These are phyloP conservation scores for Apeira syringaria DNA, from an alignment of 2,888 invertebrate species.

Conservation along the genomic window DNA sequence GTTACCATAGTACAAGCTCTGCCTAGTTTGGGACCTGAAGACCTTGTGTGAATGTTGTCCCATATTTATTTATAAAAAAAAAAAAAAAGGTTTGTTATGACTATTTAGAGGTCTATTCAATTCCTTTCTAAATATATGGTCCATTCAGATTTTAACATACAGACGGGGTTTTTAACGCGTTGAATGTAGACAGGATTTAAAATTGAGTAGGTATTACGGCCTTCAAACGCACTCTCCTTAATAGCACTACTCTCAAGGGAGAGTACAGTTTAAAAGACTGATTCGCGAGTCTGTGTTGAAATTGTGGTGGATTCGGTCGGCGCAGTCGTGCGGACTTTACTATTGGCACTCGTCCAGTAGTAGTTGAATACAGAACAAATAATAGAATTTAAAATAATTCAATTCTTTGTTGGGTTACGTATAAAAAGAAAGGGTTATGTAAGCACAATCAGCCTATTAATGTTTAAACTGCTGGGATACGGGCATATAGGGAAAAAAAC, in stretches of 20 bases:
- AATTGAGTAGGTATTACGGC: conserved; percentile 18
- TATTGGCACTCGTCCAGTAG: conserved; percentile 25
- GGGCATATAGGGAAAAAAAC: too few species aligned
- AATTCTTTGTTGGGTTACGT: conserved; percentile 23
- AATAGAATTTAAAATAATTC: conserved; percentile 16
- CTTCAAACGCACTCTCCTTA: conserved; percentile 41
- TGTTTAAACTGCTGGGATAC: too few species aligned
- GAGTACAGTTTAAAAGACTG: conserved; percentile 44
- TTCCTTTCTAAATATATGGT: conserved; percentile 5
- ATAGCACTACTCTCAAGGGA: conserved; percentile 36
- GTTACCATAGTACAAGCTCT: too few species aligned
- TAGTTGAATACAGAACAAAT: conserved; percentile 20
- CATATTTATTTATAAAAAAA: too few species aligned
- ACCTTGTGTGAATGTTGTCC: too few species aligned
- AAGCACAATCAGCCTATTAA: too few species aligned
- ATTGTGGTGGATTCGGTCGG: conserved; percentile 3
- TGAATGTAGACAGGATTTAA: conserved; percentile 12
- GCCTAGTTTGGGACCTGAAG: too few species aligned
- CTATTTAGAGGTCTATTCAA: neutral
- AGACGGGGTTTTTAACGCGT: conserved; percentile 4
- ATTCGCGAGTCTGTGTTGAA: conserved; percentile 27
- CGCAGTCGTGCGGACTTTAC: conserved; percentile 23
- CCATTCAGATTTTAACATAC: conserved; percentile 11
- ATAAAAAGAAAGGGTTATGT: too few species aligned
- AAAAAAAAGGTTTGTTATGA: too few species aligned